Evolutionary conservation across 2,113 vertebrate genomes (phyloP).

Genomic region (Prolemur simus): DNA sequence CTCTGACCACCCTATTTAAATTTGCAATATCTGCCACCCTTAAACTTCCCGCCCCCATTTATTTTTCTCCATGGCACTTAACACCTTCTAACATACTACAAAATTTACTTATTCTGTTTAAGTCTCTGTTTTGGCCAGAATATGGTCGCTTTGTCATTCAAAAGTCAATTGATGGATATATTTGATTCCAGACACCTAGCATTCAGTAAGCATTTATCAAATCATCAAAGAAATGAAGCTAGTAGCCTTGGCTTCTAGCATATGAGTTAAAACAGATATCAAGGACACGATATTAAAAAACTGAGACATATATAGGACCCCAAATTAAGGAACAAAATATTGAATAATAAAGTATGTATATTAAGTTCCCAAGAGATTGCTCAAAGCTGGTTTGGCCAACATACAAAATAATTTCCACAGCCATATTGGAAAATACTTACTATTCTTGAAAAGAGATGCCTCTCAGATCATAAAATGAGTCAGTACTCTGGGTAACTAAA

Average conservation of each 20-base stretch:
- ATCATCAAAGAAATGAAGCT: not conserved
- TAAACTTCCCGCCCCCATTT: not conserved
- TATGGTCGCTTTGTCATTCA: not conserved
- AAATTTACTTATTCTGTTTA: not conserved
- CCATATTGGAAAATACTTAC: not conserved
- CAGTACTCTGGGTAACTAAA: not conserved
- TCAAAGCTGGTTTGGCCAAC: not conserved
- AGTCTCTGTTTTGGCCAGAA: not conserved
- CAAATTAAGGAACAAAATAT: slow-evolving; percentile 14
- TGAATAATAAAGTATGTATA: not conserved
- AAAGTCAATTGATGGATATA: not conserved
- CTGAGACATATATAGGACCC: not conserved
- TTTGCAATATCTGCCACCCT: not conserved
- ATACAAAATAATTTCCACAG: not conserved
- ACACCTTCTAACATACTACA: not conserved
- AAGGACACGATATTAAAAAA: not conserved
- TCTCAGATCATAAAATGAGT: not conserved
- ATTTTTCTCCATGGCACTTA: not conserved
- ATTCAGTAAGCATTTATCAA: not conserved
- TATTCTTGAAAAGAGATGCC: not conserved
- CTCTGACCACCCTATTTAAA: not conserved
- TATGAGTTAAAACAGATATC: not conserved
- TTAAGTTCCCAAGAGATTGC: not conserved
- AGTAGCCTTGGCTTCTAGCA: not conserved
- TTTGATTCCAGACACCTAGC: not conserved